Base-by-base conservation (phyloP, 2,888 invertebrate genomes). In the Corythucha ciliata region DNA sequence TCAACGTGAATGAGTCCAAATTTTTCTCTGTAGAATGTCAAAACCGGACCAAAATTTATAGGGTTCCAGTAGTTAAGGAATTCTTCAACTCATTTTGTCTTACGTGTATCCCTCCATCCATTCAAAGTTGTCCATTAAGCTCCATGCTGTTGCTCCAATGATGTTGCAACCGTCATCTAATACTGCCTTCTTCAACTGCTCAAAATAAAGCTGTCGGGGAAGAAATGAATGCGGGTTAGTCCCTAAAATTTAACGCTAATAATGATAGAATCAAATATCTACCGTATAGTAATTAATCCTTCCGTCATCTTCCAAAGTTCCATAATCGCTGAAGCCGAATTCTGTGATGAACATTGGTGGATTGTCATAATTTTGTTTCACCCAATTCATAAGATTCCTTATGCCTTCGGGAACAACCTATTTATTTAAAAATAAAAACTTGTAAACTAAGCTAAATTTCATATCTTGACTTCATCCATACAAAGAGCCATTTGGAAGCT, bases 51-150 rank as follows among this genome's bases (percentile, higher is more conserved):
- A 47, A 37, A 34, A 5, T 36, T 26, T 26, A 25, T 26, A 4
- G n/a, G n/a, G 6, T 40, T 21, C 20, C 20, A 4, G 4, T 36
- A 10, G 8, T 14, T 36, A 7, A 8, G 14, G 8, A 36, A 7
- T 7, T 18, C n/a, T 36, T 10, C 8, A 10, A 26, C n/a, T n/a
- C n/a, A n/a, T 24, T n/a, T 42, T 26, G 12, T 56, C 78, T 77
- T 72, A 81, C 76, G 77, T 77, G 64, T 75, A 87, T 21, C 87
- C 88, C 32, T 74, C 71, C 53, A 72, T 72, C 87, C 87, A 88
- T 66, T 89, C 87, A 67, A 81, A 84, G 64, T 84, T 84, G 63
- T 90, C 88, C 67, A 88, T 73, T 12, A 89, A 67, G 57, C 81
- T 81, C 85, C 87, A 87, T 49, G 79, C 77, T 0, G 82, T 76